phyloP scores from a whole-genome alignment of 2,888 invertebrate genomes.

The Temnothorax rugatulus region DNA sequence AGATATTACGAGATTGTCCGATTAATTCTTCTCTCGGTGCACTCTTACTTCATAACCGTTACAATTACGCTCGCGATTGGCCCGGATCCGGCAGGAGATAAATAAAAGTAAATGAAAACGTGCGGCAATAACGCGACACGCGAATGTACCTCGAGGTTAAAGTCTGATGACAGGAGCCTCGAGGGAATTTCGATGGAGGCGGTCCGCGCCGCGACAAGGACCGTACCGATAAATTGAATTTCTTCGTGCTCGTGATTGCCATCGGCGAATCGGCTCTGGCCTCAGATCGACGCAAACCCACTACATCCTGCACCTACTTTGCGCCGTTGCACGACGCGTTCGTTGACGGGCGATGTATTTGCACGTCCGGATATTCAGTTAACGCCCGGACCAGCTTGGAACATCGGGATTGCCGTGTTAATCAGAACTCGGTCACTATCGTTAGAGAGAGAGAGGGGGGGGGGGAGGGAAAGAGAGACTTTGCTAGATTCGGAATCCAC shows the following conservation, averaged over 20 bases:
- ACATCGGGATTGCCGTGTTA: constrained; percentile 49
- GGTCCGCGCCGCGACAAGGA: constrained; percentile 45
- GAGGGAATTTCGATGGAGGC: constrained; percentile 52
- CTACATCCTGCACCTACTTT: constrained; percentile 51
- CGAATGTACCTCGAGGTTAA: constrained; percentile 51
- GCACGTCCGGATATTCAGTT: constrained; percentile 54
- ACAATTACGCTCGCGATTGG: constrained; percentile 47
- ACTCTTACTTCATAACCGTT: constrained; percentile 30
- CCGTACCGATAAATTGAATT: constrained; percentile 56
- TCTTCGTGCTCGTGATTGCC: constrained; percentile 57
- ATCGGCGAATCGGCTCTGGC: constrained; percentile 46
- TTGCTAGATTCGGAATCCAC: constrained; percentile 14
- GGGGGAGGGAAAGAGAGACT: neutral
- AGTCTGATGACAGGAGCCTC: constrained; percentile 48
- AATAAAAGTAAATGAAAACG: constrained; percentile 50
- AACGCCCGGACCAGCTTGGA: constrained; percentile 39
- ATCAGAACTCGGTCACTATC: constrained; percentile 39
- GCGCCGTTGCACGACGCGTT: constrained; percentile 40
- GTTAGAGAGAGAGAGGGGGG: neutral
- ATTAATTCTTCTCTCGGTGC: constrained; percentile 29
- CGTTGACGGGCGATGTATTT: constrained; percentile 50
- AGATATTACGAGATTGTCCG: constrained; percentile 25
- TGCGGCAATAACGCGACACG: constrained; percentile 51
- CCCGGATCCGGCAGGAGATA: constrained; percentile 19
- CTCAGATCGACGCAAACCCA: constrained; percentile 43